Base-by-base conservation (phyloP, 2,888 invertebrate species). In the Diplolepis rosae region DNA sequence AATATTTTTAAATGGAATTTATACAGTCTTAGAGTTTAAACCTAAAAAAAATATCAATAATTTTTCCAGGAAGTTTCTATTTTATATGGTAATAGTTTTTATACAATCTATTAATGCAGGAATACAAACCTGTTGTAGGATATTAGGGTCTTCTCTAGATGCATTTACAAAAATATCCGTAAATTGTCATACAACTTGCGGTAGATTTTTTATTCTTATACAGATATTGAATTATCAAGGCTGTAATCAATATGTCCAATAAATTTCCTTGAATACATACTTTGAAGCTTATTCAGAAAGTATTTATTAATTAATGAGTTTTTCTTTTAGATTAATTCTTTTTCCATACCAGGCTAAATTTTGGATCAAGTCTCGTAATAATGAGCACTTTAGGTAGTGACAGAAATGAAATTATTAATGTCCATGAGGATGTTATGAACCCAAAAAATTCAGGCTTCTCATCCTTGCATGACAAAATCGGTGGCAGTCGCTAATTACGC, bases 401-500 rank as follows among this genome's bases (percentile, higher is more conserved):
- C 6, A 56, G 1, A 15, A 35, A 22, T 22, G 2, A 11, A 24
- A 18, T 28, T 6, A 56, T 52, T 13, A 11, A 56, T 35, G 35
- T 18, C 13, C 2, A 13, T 56, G 13, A 22, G 32, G 45, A 13
- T 15, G 24, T 7, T 68, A 77, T 80, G 72, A 32, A 77, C 74
- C 78, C 72, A 70, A 74, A 45, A 35, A 74, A 71, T 73, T 75
- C 69, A 65, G 48, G 72, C 52, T 73, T 56, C 72, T 72, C 72
- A 45, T 65, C 72, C 74, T 66, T 68, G 78, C 79, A 77, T 79
- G 70, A 73, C 78, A 80, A 82, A 82, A 81, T 74, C 80, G 73
- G 79, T 77, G 78, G 81, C 78, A 82, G 79, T 83, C 83, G 83
- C 83, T 83, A 83, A 83, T 83, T 83, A 83, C 83, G 83, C 79